A percentile compares a stretch with the other conserved stretches of the same genome.
Evolutionary conservation across 2,888 invertebrate genomes (phyloP).

Genomic region (Epinotia demarniana): DNA sequence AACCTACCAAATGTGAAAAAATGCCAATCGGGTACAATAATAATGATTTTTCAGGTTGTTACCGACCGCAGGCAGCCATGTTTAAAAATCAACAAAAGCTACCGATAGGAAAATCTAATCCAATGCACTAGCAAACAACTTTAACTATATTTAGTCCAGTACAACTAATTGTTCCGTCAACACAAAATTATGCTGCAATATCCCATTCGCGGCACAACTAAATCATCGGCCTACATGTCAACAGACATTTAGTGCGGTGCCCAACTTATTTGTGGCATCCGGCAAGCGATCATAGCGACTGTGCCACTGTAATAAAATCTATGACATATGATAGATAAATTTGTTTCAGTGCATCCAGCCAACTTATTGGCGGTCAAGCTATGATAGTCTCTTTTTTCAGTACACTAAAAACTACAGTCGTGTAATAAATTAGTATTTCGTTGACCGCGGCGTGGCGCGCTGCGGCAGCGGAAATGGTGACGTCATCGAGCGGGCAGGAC

Average conservation of each 20-base stretch:
- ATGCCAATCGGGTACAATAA: too few species aligned
- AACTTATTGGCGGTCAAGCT: slow-evolving; percentile 9
- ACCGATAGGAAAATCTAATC: not conserved
- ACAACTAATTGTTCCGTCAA: slow-evolving; percentile 17
- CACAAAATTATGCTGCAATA: slow-evolving; percentile 17
- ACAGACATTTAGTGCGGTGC: slow-evolving; percentile 17
- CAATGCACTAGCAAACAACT: not conserved
- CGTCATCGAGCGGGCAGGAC: slow-evolving; percentile 62
- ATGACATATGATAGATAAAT: slow-evolving; percentile 1
- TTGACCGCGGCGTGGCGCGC: slow-evolving; percentile 64
- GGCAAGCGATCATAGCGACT: slow-evolving; percentile 7
- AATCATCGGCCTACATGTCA: slow-evolving; percentile 22
- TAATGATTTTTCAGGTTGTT: too few species aligned
- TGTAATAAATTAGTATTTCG: slow-evolving; percentile 49
- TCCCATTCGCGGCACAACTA: not conserved
- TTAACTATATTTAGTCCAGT: not conserved
- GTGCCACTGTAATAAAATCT: slow-evolving; percentile 4
- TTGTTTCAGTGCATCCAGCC: not conserved
- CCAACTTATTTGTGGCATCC: not conserved
- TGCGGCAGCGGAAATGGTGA: slow-evolving; percentile 69
- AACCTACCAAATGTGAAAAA: too few species aligned
- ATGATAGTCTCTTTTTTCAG: not conserved
- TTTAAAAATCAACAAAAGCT: not conserved
- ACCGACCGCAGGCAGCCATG: too few species aligned
- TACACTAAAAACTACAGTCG: slow-evolving; percentile 15